Evolutionary conservation across 2,888 invertebrate genomes (phyloP).

Genomic region (Sturmia bella): DNA sequence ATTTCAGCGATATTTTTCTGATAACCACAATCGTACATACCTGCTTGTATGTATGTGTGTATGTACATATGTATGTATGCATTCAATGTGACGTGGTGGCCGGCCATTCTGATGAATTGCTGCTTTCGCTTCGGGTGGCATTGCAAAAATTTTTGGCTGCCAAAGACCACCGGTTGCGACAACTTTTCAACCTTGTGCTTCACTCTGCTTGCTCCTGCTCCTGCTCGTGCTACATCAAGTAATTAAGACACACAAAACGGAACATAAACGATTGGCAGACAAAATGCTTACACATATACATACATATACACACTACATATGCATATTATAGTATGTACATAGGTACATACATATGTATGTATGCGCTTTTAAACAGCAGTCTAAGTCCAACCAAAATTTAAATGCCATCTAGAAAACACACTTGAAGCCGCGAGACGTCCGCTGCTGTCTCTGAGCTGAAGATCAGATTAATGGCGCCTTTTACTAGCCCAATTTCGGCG

Average conservation of each 20-base stretch:
- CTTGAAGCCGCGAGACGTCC: constrained; percentile 14
- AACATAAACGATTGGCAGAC: constrained; percentile 26
- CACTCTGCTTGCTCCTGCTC: constrained; percentile 1
- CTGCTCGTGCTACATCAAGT: constrained; percentile 47
- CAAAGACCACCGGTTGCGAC: constrained; percentile 63
- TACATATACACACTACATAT: neutral
- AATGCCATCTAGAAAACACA: constrained; percentile 56
- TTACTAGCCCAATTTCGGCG: constrained; percentile 16
- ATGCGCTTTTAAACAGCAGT: neutral
- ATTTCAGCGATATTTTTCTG: constrained; percentile 63
- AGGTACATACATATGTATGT: too few relatives aligned
- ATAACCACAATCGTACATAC: constrained; percentile 50
- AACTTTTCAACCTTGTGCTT: constrained; percentile 46
- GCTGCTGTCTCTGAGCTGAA: constrained; percentile 39
- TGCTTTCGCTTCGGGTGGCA: constrained; percentile 69
- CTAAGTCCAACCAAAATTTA: constrained; percentile 47
- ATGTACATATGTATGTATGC: too few relatives aligned
- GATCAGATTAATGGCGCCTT: constrained; percentile 66
- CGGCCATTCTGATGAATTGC: constrained; percentile 37
- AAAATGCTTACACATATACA: constrained; percentile 14
- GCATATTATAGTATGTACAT: too few relatives aligned
- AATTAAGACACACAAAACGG: constrained; percentile 67
- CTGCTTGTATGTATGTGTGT: neutral
- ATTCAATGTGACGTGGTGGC: constrained; percentile 7
- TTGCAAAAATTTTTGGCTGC: constrained; percentile 49